A percentile compares a stretch with the other conserved stretches of the same genome.
phyloP scores from a whole-genome alignment of 2,113 vertebrate genomes.

The Copsychus sechellarum region DNA sequence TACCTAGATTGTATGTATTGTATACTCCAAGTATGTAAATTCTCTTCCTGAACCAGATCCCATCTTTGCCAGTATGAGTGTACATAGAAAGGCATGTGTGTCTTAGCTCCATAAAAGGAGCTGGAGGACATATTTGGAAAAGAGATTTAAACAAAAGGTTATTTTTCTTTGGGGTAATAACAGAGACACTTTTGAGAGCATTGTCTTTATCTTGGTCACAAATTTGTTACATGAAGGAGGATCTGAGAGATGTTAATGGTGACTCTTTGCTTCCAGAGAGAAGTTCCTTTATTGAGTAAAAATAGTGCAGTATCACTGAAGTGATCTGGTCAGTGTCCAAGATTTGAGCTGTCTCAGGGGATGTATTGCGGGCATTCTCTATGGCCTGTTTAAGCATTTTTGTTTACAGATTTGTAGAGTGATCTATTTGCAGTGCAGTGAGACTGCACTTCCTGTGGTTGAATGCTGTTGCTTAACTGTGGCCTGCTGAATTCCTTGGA shows the following conservation, averaged over 20 bases:
- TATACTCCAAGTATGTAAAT: background rate
- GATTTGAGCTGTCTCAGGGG: background rate
- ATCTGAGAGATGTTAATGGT: background rate
- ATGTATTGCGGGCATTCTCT: constrained; percentile 33
- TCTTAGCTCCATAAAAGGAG: background rate
- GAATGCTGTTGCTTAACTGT: constrained; percentile 33
- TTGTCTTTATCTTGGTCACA: background rate
- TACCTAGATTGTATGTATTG: background rate
- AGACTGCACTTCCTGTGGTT: constrained; percentile 22
- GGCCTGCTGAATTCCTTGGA: constrained; percentile 52
- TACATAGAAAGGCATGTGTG: background rate
- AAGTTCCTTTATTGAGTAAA: background rate
- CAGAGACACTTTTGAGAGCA: background rate
- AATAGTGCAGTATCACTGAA: background rate
- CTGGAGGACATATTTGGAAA: background rate
- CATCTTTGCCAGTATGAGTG: background rate
- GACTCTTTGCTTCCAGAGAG: background rate
- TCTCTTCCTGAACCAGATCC: background rate
- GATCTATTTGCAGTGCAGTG: constrained; percentile 29
- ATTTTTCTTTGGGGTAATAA: background rate
- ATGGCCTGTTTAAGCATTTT: constrained; percentile 15
- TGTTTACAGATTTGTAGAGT: constrained; percentile 43
- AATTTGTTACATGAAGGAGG: background rate
- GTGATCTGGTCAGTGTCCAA: constrained; percentile 25
- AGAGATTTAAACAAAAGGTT: background rate